Evolutionary conservation across 2,888 invertebrate genomes (phyloP), one percentile per base, ranked within the genome.

Genomic region (Drosophila atripex): DNA sequence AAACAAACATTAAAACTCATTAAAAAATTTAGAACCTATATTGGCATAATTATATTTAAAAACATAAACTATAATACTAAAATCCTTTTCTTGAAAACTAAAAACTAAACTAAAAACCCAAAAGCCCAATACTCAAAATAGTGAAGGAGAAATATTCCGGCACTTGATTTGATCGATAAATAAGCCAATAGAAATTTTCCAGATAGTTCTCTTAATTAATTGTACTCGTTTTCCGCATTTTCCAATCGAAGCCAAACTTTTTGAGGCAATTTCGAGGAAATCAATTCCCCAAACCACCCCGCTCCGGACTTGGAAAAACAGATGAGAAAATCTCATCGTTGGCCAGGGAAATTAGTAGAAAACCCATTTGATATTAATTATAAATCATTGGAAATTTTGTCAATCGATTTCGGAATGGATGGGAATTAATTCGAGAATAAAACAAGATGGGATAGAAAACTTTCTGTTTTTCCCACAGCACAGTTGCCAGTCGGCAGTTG

Each of bases 371-470:
- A 9, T 66, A 64, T 64, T 65, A 64, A 64, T 65, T 65, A 65
- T 68, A 68, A 65, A 60, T 61, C 60, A 60, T 18, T 16, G 61
- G 30, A 59, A 59, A 66, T 65, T 30, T 30, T 47, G 68, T 65
- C 68, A 68, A 65, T 68, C 68, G 68, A 68, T 65, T 66, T 66
- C 14, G 38, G n/a, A 9, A 23, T 50, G 64, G 41, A 63, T 63
- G 7, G 7, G 30, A 11, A 11, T 5, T 16, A 4, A 14, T 28
- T 28, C 30, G 25, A 8, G 12, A n/a, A 23, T 3, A 12, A 18
- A 7, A n/a, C 14, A 16, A 47, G n/a, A 11, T 46, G n/a, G 11
- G 35, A 49, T 7, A 9, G 46, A 53, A 41, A 55, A 57, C 28
- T 58, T 43, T 25, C 7, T 14, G 16, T 63, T 9, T 63, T 35